Evolutionary conservation across 2,113 vertebrate genomes (phyloP).

Genomic region (Saguinus midas): DNA sequence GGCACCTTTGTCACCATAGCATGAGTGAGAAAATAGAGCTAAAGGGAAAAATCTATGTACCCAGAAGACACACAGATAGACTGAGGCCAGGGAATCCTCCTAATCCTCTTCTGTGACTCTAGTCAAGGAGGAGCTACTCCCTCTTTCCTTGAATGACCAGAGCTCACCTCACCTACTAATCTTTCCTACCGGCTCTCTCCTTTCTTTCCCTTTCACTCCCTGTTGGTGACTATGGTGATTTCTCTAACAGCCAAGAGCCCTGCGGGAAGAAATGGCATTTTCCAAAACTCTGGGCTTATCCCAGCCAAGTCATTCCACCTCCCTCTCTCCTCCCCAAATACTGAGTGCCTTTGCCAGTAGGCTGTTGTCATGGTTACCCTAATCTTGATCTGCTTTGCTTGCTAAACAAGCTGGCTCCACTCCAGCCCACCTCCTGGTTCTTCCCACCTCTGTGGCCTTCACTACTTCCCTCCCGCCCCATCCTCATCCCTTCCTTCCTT

Average conservation of each 20-base stretch:
- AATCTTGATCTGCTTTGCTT: constrained; percentile 81
- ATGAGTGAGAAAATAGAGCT: neutral
- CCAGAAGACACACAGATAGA: neutral
- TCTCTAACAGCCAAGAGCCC: constrained; percentile 30
- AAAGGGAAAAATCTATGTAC: rapidly evolving
- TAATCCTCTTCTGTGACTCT: neutral
- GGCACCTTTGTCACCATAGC: neutral
- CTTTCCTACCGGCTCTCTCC: neutral
- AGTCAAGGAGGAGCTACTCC: neutral
- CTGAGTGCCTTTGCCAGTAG: constrained; percentile 70
- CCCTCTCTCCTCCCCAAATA: constrained; percentile 63
- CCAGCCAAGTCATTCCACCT: constrained; percentile 62
- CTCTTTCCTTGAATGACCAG: neutral
- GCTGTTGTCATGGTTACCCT: constrained; percentile 84
- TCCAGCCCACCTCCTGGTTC: constrained; percentile 43
- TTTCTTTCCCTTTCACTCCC: neutral
- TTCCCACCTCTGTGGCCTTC: constrained; percentile 16
- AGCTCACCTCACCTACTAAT: neutral
- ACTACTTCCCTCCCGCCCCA: neutral
- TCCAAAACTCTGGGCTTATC: constrained; percentile 60
- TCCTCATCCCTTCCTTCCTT: neutral
- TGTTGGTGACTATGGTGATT: constrained; percentile 12
- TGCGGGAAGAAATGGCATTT: constrained; percentile 59
- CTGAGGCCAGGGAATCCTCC: neutral
- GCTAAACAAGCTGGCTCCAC: constrained; percentile 72